A percentile compares a stretch with the other conserved stretches of the same genome.
These are phyloP conservation scores for Clinocottus analis DNA, from an alignment of 2,113 vertebrate genomes.

Conservation along the genomic window DNA sequence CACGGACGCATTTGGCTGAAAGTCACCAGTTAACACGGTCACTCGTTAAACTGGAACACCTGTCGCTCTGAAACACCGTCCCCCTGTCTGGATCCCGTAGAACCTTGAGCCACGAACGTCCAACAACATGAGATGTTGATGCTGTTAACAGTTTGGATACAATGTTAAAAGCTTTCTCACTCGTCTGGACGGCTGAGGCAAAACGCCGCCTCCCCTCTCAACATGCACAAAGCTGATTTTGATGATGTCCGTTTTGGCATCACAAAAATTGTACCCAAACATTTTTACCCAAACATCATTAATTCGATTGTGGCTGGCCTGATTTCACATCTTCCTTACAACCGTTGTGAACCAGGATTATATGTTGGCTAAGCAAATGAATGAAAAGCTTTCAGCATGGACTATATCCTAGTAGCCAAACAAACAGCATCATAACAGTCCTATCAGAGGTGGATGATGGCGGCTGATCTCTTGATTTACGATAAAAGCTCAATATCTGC, in stretches of 20 bases:
- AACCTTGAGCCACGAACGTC: no score
- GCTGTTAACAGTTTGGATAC: neutral
- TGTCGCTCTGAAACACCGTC: neutral
- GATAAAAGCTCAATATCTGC: conserved; percentile 29
- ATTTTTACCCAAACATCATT: neutral
- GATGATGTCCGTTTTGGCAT: neutral
- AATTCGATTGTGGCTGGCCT: neutral
- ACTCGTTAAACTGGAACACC: neutral
- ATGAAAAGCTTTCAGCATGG: conserved; percentile 11
- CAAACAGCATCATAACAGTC: conserved; percentile 30
- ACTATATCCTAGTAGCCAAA: neutral
- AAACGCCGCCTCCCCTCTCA: neutral
- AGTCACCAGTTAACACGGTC: neutral
- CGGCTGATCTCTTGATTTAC: conserved; percentile 6
- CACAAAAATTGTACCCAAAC: neutral
- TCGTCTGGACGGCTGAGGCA: neutral
- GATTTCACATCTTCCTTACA: neutral
- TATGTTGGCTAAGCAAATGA: neutral
- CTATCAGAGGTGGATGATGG: conserved; percentile 20
- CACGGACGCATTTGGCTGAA: neutral
- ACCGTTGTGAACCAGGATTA: conserved; percentile 2
- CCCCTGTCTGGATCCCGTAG: no score
- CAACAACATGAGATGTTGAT: no score
- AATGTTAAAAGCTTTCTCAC: neutral
- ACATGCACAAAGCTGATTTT: neutral